Evolutionary conservation across 2,888 invertebrate genomes (phyloP), one percentile per base, ranked within the genome.

Genomic region (Seladonia tumulorum): DNA sequence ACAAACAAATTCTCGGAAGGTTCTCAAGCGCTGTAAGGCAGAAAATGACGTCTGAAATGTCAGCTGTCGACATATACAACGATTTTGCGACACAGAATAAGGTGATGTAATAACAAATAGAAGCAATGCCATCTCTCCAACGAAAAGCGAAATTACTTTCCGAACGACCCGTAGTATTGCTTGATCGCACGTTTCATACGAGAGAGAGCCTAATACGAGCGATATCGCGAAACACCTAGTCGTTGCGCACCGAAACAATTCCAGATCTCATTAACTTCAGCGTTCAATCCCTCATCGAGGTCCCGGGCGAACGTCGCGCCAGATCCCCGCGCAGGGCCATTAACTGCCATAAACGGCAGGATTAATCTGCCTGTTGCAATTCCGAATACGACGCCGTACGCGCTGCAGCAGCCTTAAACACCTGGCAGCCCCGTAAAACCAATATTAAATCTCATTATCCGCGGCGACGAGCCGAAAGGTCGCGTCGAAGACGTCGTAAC

Each of bases 381-480:
- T 39, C n/a, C 22, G 70, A 42, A 70, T 70, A 42, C 22, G 39
- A 42, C 39, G 70, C 14, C n/a, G 39, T 42, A 70, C 42, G 66
- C 66, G 66, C 25, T 35, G 63, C 70, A 47, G 25, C n/a, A 47
- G 25, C n/a, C n/a, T 76, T 25, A 45, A 78, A 45, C 76, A 82
- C 82, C 83, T 72, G 83, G 76, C 72, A 76, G 25, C 49, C 45
- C 70, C 60, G 45, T 45, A 22, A 39, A 72, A 76, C 42, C 72
- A 75, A 76, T 45, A 53, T 70, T 53, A 66, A 75, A 60, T 53
- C 74, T 72, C 63, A 74, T 85, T 85, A 83, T 53, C 22, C 49
- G 53, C 70, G 22, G 47, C 25, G 35, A 49, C 25, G 70, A 63
- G 29, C n/a, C 71, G 42, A 73, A 76, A 85, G 84, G 68, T 76